Evolutionary conservation across 2,888 invertebrate genomes (phyloP).

Genomic region (Lypha dubia): DNA sequence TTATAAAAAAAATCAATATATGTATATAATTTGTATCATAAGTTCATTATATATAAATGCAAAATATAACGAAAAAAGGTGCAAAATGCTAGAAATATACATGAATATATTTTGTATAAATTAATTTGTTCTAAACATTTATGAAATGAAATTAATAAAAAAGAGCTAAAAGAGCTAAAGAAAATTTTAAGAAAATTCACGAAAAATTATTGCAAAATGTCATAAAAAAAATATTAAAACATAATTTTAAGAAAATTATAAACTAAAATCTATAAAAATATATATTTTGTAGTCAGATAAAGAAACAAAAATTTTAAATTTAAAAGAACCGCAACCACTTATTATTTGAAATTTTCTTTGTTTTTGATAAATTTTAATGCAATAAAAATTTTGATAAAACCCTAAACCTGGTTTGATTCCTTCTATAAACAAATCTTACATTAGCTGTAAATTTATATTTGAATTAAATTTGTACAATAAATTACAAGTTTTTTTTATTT

Average conservation of each 20-base stretch:
- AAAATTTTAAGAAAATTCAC: conserved; percentile 77
- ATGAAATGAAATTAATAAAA: conserved; percentile 42
- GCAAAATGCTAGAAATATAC: conserved; percentile 68
- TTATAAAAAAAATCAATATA: conserved; percentile 14
- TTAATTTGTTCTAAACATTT: conserved; percentile 46
- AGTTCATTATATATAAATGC: conserved; percentile 56
- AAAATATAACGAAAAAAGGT: conserved; percentile 52
- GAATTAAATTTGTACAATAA: conserved; percentile 63
- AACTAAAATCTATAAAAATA: conserved; percentile 72
- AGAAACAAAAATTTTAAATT: conserved; percentile 70
- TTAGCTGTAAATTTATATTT: conserved; percentile 15
- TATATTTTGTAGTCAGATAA: conserved; percentile 40
- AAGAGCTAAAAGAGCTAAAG: conserved; percentile 52
- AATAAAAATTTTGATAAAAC: conserved; percentile 59
- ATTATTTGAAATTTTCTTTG: conserved; percentile 73
- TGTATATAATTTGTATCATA: conserved; percentile 21
- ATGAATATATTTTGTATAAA: conserved; percentile 64
- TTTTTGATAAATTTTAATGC: conserved; percentile 66
- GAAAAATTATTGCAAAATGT: conserved; percentile 78
- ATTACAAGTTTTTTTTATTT: conserved; percentile 56
- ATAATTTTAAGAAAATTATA: conserved; percentile 57
- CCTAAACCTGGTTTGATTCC: conserved; percentile 65
- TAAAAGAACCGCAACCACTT: conserved; percentile 84
- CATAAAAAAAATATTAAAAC: conserved; percentile 46
- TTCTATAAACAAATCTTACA: conserved; percentile 56